A percentile compares a stretch with the other conserved stretches of the same genome.
Evolutionary conservation across 2,888 invertebrate genomes (phyloP).

Genomic region (Machimus rusticus): DNA sequence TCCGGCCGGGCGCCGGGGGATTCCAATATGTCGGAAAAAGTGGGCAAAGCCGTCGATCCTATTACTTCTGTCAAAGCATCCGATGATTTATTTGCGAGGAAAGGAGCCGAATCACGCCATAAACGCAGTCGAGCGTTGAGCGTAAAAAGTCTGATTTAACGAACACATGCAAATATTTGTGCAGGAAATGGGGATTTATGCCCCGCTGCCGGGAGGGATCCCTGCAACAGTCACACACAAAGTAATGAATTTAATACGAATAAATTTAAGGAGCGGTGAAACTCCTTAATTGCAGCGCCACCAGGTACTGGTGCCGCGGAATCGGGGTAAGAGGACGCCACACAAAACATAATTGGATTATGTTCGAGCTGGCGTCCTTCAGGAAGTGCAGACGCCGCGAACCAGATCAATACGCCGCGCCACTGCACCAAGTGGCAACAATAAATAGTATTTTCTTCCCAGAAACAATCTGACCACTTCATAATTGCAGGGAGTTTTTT

Average conservation of each 20-base stretch:
- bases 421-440: not conserved
- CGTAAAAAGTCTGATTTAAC: slow-evolving; percentile 41
- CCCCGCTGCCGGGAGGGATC: not conserved
- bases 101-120: slow-evolving; percentile 47
- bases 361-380: not conserved
- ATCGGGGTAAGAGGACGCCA: not conserved
- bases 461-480: not conserved
- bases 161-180: slow-evolving; percentile 41
- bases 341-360: slow-evolving; percentile 6
- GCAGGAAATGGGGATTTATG: slow-evolving; percentile 15
- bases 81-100: slow-evolving; percentile 36
- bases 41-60: slow-evolving; percentile 38
- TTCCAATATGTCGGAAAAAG: slow-evolving; percentile 20
- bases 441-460: not conserved
- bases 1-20: not conserved
- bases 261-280: slow-evolving; percentile 10
- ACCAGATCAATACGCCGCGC: not conserved
- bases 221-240: slow-evolving; percentile 16
- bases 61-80: slow-evolving; percentile 41
- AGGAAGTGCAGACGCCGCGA: not conserved
- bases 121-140: slow-evolving; percentile 47
- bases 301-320: slow-evolving; percentile 10
- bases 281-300: slow-evolving; percentile 30
- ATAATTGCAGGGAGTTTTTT: not conserved
- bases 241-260: slow-evolving; percentile 30